Evolutionary conservation across 2,113 vertebrate genomes (phyloP).

Genomic region (Leucopternis melanops): DNA sequence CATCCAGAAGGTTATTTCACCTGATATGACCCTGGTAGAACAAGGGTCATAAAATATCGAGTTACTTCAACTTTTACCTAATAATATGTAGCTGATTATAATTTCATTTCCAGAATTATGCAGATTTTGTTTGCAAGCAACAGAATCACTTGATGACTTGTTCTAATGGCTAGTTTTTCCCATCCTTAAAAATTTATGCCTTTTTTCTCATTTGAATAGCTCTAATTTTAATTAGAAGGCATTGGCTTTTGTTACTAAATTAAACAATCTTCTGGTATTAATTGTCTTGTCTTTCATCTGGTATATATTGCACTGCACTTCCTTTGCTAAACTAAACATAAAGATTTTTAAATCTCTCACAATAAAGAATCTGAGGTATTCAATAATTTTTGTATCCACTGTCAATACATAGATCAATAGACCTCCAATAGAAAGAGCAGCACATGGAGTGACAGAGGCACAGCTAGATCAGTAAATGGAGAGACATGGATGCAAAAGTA

Average conservation of each 20-base stretch:
- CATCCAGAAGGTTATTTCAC: background rate
- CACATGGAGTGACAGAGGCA: background rate
- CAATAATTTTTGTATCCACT: background rate
- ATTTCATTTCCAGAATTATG: background rate
- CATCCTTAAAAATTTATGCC: background rate
- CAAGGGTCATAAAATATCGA: background rate
- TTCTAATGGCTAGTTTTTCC: background rate
- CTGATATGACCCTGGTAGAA: background rate
- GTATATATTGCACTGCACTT: background rate
- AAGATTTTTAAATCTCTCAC: background rate
- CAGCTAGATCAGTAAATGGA: background rate
- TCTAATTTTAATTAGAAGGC: background rate
- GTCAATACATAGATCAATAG: background rate
- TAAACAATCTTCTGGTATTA: background rate
- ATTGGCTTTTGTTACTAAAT: background rate
- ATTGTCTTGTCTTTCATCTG: background rate
- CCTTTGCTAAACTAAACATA: background rate
- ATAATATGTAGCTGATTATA: background rate
- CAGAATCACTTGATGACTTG: background rate
- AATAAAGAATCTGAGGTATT: background rate
- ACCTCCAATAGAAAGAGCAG: background rate
- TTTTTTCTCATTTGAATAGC: constrained; percentile 5
- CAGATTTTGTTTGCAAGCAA: background rate
- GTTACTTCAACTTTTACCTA: background rate
- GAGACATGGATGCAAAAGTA: background rate